Conservation (phyloP, 2,888 invertebrate genomes). For the Conomelus anceps region DNA sequence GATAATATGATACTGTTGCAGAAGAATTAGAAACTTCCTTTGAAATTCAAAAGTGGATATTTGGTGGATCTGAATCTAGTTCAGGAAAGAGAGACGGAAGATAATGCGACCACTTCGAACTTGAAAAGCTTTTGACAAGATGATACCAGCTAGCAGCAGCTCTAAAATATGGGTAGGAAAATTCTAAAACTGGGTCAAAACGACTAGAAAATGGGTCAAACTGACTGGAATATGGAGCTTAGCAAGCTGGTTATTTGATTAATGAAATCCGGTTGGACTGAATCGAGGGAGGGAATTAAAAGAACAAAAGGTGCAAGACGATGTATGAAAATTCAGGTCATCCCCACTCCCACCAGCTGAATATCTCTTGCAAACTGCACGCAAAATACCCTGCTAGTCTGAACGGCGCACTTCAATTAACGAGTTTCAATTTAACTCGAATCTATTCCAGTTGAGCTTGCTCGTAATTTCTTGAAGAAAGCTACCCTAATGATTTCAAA, state of each 20-base stretch:
- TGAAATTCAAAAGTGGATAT: too few species aligned
- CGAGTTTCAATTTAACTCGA: neutral
- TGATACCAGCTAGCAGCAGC: neutral
- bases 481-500: neutral
- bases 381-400: neutral
- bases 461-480: neutral
- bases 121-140: neutral
- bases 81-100: neutral
- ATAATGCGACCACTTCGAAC: neutral
- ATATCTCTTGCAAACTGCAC: neutral
- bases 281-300: neutral
- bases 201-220: neutral
- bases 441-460: neutral
- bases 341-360: neutral
- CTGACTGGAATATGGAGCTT: too few species aligned
- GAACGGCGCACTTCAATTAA: neutral
- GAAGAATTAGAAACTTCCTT: neutral
- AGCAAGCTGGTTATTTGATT: neutral
- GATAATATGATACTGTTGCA: neutral
- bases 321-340: neutral
- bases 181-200: neutral
- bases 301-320: neutral
- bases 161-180: neutral
- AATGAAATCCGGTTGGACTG: neutral
- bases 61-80: neutral